Evolutionary conservation across 2,113 vertebrate genomes (phyloP).

Genomic region (Anser cygnoides): DNA sequence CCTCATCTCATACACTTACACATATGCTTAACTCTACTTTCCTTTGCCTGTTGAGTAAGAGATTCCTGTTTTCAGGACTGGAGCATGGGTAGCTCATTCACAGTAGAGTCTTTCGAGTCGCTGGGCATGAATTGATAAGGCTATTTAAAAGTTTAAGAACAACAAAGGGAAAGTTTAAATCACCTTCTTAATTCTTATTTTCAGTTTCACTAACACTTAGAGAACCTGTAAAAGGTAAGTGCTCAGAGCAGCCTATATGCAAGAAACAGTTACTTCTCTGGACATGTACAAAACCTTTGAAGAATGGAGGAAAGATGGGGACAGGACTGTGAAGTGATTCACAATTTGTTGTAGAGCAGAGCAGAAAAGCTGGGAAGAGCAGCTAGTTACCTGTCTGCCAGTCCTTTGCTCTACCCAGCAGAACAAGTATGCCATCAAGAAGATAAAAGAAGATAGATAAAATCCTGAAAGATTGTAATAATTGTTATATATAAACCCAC

Average conservation of each 20-base stretch:
- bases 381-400: neutral
- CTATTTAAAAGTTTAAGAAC: neutral
- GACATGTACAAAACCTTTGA: neutral
- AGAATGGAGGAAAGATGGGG: neutral
- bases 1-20: neutral
- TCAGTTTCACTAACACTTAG: neutral
- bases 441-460: neutral
- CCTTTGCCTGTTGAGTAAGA: neutral
- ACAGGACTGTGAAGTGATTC: neutral
- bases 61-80: neutral
- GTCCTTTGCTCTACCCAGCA: neutral
- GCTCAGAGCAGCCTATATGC: neutral
- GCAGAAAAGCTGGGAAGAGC: neutral
- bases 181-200: neutral
- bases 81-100: neutral
- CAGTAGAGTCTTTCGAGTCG: neutral
- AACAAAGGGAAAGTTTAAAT: neutral
- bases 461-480: neutral
- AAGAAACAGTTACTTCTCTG: conserved; percentile 12
- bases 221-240: neutral
- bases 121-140: neutral
- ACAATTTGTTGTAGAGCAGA: neutral
- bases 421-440: neutral
- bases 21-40: accelerated
- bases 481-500: neutral